phyloP scores from a whole-genome alignment of 2,797 vertebrate genomes.

The Centropyge bicolor region DNA sequence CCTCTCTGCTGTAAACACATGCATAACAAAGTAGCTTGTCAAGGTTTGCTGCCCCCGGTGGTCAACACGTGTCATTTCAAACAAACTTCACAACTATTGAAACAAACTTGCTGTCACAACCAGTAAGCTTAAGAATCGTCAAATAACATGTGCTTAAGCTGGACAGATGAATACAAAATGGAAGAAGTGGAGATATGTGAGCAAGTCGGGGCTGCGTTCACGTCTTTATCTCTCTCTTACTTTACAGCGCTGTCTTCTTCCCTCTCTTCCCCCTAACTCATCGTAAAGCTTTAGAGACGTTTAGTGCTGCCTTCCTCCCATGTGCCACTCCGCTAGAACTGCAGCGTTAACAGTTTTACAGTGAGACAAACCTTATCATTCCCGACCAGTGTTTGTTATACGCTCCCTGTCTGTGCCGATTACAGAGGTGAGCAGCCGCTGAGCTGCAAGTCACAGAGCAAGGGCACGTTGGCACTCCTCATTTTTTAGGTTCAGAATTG shows the following conservation, averaged over 20 bases:
- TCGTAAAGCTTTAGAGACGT: constrained; percentile 52
- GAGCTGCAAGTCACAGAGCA: constrained; percentile 25
- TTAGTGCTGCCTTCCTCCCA: constrained; percentile 34
- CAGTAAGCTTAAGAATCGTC: neutral
- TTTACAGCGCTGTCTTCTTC: constrained; percentile 6
- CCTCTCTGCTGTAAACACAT: neutral
- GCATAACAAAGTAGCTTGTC: neutral
- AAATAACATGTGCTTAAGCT: neutral
- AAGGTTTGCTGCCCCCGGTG: neutral
- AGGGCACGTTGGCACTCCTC: neutral
- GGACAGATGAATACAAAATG: neutral
- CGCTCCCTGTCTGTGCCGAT: constrained; percentile 44
- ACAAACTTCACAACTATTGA: neutral
- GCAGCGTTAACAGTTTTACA: constrained; percentile 56
- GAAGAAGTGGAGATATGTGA: constrained; percentile 23
- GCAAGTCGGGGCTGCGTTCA: constrained; percentile 4
- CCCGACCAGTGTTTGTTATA: constrained; percentile 53
- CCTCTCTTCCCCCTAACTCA: constrained; percentile 18
- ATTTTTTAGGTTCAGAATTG: neutral
- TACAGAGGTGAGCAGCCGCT: constrained; percentile 29
- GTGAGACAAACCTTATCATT: constrained; percentile 62
- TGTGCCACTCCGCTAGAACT: constrained; percentile 48
- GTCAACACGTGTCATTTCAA: neutral
- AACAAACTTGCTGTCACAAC: neutral
- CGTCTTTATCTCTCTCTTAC: constrained; percentile 1